Percentiles rank a stretch among this genome's conserved stretches.
Conservation (phyloP, 2,888 invertebrate genomes). For the Hypolimnas misippus region DNA sequence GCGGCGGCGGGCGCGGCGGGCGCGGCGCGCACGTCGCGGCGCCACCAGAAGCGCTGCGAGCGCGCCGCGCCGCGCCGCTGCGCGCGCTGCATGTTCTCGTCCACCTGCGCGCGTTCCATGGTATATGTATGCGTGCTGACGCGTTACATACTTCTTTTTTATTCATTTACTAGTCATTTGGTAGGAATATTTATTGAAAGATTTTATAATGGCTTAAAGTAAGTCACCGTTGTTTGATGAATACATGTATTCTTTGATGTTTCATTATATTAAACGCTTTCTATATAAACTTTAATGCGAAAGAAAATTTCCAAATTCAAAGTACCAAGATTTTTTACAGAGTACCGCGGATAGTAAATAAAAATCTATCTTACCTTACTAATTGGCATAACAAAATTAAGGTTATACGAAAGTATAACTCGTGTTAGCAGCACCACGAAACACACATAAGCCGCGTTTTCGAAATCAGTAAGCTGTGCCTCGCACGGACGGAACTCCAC, state of each 20-base stretch:
- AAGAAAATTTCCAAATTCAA: too few species aligned
- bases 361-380: constrained; percentile 87
- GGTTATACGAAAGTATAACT: constrained; percentile 97
- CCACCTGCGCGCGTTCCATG: constrained; percentile 83
- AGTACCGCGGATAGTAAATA: too few species aligned
- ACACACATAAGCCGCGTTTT: constrained; percentile 99
- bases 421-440: constrained; percentile 98
- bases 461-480: constrained; percentile 99
- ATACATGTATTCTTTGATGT: too few species aligned
- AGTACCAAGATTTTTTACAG: too few species aligned
- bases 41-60: constrained; percentile 96
- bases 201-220: too few species aligned
- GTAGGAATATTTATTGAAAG: too few species aligned
- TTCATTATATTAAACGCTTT: too few species aligned
- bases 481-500: constrained; percentile 99
- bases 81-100: constrained; percentile 98
- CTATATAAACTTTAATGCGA: too few species aligned
- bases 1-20: constrained; percentile 42
- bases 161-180: too few species aligned
- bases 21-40: constrained; percentile 87
- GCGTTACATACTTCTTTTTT: too few species aligned
- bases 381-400: constrained; percentile 98
- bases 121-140: too few species aligned
- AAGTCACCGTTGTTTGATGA: too few species aligned
- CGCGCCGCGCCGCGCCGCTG: constrained; percentile 95